phyloP scores from a whole-genome alignment of 2,113 vertebrate genomes.

The Upupa epops region DNA sequence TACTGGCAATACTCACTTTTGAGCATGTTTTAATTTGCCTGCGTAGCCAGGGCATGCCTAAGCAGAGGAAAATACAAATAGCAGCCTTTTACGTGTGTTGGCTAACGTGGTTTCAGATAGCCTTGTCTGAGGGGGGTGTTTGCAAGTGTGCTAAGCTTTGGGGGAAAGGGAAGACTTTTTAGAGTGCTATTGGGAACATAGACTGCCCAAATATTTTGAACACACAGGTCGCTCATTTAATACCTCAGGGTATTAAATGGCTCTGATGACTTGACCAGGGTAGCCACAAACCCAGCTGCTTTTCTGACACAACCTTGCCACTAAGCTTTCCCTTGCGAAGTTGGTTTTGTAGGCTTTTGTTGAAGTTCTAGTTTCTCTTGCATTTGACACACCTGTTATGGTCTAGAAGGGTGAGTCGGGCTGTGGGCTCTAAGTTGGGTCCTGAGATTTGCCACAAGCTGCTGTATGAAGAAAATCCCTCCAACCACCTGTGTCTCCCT shows the following conservation, averaged over 20 bases:
- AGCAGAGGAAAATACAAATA: background rate
- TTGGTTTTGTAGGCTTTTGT: background rate
- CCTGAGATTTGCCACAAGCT: background rate
- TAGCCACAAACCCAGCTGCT: background rate
- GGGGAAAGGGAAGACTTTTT: background rate
- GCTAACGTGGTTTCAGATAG: background rate
- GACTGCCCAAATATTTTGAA: background rate
- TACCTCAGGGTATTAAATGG: background rate
- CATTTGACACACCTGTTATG: background rate
- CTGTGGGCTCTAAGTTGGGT: rapidly evolving
- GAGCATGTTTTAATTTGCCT: conserved; percentile 29
- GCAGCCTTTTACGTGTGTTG: background rate
- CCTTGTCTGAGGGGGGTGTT: background rate
- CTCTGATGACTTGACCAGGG: background rate
- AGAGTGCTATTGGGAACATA: background rate
- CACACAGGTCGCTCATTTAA: background rate
- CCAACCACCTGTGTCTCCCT: background rate
- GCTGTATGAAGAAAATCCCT: background rate
- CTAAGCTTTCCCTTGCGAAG: background rate
- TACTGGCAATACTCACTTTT: conserved; percentile 9
- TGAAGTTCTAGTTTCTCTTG: background rate
- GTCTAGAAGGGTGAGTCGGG: background rate
- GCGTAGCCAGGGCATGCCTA: conserved; percentile 8
- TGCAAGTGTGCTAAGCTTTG: background rate
- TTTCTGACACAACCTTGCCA: background rate